Conservation (phyloP, 2,888 invertebrate genomes). For the Caenorhabditis imperialis region DNA sequence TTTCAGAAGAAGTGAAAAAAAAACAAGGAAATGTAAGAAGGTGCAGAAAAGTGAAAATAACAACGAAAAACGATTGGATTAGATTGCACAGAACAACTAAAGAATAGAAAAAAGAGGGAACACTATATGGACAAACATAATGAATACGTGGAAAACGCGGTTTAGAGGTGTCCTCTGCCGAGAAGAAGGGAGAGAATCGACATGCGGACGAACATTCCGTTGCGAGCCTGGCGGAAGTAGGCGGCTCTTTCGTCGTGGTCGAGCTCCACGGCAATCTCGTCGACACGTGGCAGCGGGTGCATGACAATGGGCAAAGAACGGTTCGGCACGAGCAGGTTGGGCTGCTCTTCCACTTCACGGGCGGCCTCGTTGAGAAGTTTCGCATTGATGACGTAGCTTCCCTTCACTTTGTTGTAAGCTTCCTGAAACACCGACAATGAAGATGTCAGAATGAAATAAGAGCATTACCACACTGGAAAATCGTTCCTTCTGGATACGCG, state of each 20-base stretch:
- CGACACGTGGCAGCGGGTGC: slow-evolving; percentile 95
- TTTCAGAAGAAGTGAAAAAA: no score
- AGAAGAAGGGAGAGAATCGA: slow-evolving; percentile 92
- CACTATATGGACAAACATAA: slow-evolving; percentile 19
- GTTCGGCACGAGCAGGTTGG: slow-evolving; percentile 50
- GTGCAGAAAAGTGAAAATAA: no score
- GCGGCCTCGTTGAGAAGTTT: slow-evolving; percentile 88
- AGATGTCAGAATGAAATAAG: background rate
- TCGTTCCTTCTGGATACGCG: slow-evolving; percentile 89
- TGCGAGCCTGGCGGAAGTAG: slow-evolving; percentile 97
- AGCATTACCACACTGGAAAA: slow-evolving; percentile 19
- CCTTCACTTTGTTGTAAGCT: slow-evolving; percentile 78
- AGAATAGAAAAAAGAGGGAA: background rate
- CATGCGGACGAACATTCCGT: slow-evolving; percentile 98
- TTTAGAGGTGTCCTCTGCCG: slow-evolving; percentile 80
- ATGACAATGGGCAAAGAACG: slow-evolving; percentile 82
- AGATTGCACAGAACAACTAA: background rate
- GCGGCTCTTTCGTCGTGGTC: slow-evolving; percentile 96
- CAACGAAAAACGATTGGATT: slow-evolving; percentile 1
- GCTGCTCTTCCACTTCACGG: slow-evolving; percentile 26
- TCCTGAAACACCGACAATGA: background rate
- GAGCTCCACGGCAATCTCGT: slow-evolving; percentile 94
- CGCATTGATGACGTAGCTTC: slow-evolving; percentile 91
- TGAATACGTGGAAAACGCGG: background rate
- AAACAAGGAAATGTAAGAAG: no score